Evolutionary conservation across 2,113 vertebrate species (phyloP).

Genomic region (Antechinus flavipes): DNA sequence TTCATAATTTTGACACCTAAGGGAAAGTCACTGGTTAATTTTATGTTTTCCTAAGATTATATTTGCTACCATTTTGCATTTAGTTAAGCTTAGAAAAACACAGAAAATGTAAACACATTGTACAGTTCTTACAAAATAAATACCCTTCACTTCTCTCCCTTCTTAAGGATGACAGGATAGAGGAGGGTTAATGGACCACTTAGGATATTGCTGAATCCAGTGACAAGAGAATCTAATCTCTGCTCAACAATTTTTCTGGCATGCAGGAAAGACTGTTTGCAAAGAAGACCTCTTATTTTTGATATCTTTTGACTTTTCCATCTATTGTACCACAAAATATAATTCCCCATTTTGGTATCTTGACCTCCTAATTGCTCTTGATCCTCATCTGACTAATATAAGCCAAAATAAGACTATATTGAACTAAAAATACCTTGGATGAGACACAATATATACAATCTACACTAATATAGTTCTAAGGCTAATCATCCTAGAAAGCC

Average conservation of each 20-base stretch:
- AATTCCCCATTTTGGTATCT: not conserved
- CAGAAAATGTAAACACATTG: slow-evolving; percentile 65
- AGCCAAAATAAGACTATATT: slow-evolving; percentile 8
- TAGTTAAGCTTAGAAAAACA: slow-evolving; percentile 66
- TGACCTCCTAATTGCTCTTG: not conserved
- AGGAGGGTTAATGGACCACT: slow-evolving; percentile 3
- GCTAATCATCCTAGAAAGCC: not conserved
- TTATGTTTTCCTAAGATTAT: slow-evolving; percentile 74
- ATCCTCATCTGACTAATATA: slow-evolving; percentile 33
- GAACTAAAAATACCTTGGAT: not conserved
- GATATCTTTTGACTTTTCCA: slow-evolving; percentile 28
- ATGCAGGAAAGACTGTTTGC: not conserved
- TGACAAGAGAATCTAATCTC: not conserved
- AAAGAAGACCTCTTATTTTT: not conserved
- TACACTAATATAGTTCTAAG: not conserved
- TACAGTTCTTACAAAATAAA: slow-evolving; percentile 62
- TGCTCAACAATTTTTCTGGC: not conserved
- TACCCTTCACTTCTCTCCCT: slow-evolving; percentile 68
- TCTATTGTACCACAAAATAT: not conserved
- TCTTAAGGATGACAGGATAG: slow-evolving; percentile 49
- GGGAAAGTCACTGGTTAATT: slow-evolving; percentile 77
- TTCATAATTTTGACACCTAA: slow-evolving; percentile 64
- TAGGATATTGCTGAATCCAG: not conserved
- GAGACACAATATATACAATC: not conserved
- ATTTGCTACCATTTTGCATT: slow-evolving; percentile 73